A percentile compares a stretch with the other conserved stretches of the same genome.
Conservation (phyloP, 1,140 invertebrate species). For the Hyphantria cunea region DNA sequence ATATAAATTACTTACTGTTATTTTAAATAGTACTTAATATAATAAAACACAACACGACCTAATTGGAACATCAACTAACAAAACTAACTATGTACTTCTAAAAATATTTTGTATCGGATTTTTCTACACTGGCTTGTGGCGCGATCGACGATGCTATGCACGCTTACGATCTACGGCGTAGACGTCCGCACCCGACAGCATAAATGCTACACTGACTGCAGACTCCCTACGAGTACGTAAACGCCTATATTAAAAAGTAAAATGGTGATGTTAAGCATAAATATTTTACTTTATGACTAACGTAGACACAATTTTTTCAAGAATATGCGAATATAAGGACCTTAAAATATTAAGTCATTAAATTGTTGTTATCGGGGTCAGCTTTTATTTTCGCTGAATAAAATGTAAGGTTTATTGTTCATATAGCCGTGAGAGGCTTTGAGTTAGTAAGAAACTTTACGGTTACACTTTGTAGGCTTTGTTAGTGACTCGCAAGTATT, state of each 20-base stretch:
- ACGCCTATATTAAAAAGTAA: slow-evolving; percentile 20
- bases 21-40: not conserved
- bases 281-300: slow-evolving; percentile 30
- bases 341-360: slow-evolving; percentile 19
- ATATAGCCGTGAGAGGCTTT: slow-evolving; percentile 3
- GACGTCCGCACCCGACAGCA: slow-evolving; percentile 47
- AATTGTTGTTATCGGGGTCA: slow-evolving; percentile 27
- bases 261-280: slow-evolving; percentile 23
- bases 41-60: slow-evolving; percentile 10
- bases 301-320: slow-evolving; percentile 3
- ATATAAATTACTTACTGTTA: slow-evolving; percentile 20
- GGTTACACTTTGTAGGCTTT: slow-evolving; percentile 22
- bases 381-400: slow-evolving; percentile 18
- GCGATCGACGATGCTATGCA: slow-evolving; percentile 35
- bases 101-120: slow-evolving; percentile 1
- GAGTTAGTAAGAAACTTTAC: slow-evolving; percentile 26
- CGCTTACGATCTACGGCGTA: slow-evolving; percentile 45
- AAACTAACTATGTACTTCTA: not conserved
- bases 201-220: slow-evolving; percentile 50
- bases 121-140: slow-evolving; percentile 8
- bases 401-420: slow-evolving; percentile 13
- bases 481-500: slow-evolving; percentile 2
- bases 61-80: slow-evolving; percentile 6
- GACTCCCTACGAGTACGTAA: slow-evolving; percentile 3
- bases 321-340: slow-evolving; percentile 13